Evolutionary conservation across 2,113 vertebrate species (phyloP), one percentile per base, ranked within the genome.

Genomic region (Peucedramus taeniatus): DNA sequence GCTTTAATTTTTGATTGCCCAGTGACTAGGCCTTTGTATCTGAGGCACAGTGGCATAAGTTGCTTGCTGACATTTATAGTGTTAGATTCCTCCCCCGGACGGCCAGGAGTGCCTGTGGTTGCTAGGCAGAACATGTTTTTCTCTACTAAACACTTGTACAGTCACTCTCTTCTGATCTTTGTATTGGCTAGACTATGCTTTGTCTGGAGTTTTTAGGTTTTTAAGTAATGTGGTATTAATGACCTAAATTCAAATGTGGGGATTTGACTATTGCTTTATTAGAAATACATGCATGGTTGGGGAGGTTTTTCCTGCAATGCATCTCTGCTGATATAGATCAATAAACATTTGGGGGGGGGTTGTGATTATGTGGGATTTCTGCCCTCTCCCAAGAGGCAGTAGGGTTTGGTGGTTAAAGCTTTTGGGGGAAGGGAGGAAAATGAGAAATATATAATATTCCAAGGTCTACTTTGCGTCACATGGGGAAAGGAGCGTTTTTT

Each of bases 41-140:
- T 89, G 8, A n/a, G 76, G 53, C 83, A 81, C 20, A 16, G 88
- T 86, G 79, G 76, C 83, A 93, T 78, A 53, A 94, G 94, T 90
- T 94, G 83, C 95, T 66, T 88, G 80, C 85, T 96, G 93, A 90
- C 80, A 96, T 93, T 95, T 96, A 11, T 84, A 87, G 74, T 24
- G 5, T 57, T 61, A 5, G 82, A 94, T 89, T 96, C 90, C 88
- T 94, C 91, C 60, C 76, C 88, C 31, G 5, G 79, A 23, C 4
- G 2, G 83, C 72, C 80, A 89, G 88, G 68, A 96, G 80, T 66
- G 74, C 92, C 60, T 87, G 83, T 78, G 85, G 92, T 97, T 96
- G 92, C 90, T 94, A 96, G 76, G 94, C 92, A 96, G 92, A 96
- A 57, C 65, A 39, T 93, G 83, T 89, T 97, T 96, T 94, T 76